Evolutionary conservation across 2,888 invertebrate genomes (phyloP).

Genomic region (Cheilosia impressa): DNA sequence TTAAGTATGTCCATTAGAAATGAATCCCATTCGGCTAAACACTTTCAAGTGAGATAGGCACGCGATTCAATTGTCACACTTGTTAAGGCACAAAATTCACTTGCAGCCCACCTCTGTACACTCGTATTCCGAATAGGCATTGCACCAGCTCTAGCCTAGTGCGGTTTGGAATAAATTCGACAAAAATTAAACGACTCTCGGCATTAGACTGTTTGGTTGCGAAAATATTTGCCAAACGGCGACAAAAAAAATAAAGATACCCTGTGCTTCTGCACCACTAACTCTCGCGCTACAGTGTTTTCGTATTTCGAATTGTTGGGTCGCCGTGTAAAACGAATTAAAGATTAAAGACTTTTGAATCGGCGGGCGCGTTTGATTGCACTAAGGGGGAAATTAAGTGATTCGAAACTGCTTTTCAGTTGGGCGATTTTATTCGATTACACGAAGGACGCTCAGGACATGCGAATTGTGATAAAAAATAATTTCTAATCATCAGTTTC

Average conservation of each 20-base stretch:
- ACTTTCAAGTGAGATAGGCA: constrained; percentile 81
- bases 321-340: neutral
- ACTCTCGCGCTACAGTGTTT: neutral
- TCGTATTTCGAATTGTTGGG: constrained; percentile 9
- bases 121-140: constrained; percentile 5
- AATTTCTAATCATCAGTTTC: constrained; percentile 20
- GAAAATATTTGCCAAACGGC: constrained; percentile 18
- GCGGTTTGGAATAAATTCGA: constrained; percentile 41
- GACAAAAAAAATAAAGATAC: constrained; percentile 14
- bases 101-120: constrained; percentile 41
- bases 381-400: constrained; percentile 32
- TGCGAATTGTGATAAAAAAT: constrained; percentile 26
- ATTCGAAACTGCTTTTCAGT: constrained; percentile 42
- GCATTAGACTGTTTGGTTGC: constrained; percentile 27
- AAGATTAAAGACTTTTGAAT: neutral
- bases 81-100: constrained; percentile 42
- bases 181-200: too few relatives aligned
- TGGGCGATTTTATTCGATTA: constrained; percentile 30
- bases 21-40: constrained; percentile 75
- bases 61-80: constrained; percentile 82
- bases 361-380: constrained; percentile 35
- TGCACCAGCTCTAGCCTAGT: constrained; percentile 55
- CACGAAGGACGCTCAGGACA: constrained; percentile 19
- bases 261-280: constrained; percentile 17
- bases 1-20: constrained; percentile 73